A percentile compares a stretch with the other conserved stretches of the same genome.
phyloP scores from a whole-genome alignment of 2,797 vertebrate genomes.

The Pipistrellus kuhlii region DNA sequence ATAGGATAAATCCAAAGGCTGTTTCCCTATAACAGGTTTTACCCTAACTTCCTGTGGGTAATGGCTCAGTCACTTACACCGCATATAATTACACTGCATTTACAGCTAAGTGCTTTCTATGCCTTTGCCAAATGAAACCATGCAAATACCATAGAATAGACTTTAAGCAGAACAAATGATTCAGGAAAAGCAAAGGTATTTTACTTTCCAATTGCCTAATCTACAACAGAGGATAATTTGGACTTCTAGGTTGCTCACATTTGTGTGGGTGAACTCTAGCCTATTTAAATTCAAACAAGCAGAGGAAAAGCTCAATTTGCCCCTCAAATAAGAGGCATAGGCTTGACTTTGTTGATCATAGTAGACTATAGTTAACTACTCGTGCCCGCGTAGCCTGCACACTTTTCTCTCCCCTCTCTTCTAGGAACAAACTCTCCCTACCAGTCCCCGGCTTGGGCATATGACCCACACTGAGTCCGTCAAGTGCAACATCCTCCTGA shows the following conservation, averaged over 20 bases:
- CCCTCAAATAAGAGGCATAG: background rate
- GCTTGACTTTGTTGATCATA: background rate
- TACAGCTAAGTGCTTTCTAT: conserved; percentile 6
- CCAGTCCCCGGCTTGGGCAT: background rate
- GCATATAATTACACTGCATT: conserved; percentile 39
- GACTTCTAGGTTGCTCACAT: background rate
- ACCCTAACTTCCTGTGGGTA: background rate
- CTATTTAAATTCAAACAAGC: background rate
- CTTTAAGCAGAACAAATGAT: background rate
- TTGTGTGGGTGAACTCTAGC: background rate
- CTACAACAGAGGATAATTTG: background rate
- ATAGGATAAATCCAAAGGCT: conserved; percentile 2
- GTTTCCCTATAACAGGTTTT: background rate
- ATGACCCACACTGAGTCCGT: background rate
- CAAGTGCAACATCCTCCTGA: background rate
- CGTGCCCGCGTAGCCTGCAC: background rate
- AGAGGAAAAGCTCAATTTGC: background rate
- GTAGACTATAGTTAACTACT: background rate
- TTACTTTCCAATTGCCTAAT: background rate
- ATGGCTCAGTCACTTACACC: background rate
- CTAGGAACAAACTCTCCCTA: background rate
- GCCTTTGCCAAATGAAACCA: conserved; percentile 56
- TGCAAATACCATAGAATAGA: background rate
- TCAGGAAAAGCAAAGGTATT: background rate
- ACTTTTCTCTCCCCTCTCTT: background rate